These are phyloP conservation scores for Muntiacus reevesi DNA, from an alignment of 2,113 vertebrate species.

Conservation along the genomic window DNA sequence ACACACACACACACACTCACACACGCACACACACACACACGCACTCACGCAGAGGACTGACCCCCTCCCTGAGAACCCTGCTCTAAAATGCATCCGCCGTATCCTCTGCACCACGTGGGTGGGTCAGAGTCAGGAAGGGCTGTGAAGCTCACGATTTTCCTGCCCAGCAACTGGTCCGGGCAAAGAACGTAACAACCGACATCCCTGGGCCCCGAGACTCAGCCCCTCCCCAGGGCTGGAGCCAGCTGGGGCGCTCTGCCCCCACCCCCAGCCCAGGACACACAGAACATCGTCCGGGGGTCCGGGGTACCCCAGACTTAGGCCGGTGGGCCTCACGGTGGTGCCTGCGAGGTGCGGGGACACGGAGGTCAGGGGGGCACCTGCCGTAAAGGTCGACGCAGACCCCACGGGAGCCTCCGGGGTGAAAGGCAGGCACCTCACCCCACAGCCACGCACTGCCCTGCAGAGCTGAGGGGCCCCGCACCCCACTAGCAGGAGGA, in stretches of 20 bases:
- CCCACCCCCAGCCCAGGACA: not conserved
- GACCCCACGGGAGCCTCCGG: accelerated
- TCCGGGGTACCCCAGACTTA: not conserved
- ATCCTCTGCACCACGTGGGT: not conserved
- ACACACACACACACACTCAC: too few relatives aligned
- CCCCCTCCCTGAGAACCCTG: not conserved
- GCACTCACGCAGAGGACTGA: not conserved
- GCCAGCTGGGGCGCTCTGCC: not conserved
- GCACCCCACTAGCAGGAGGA: not conserved
- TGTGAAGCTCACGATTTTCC: accelerated
- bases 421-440: not conserved
- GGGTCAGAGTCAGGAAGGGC: not conserved
- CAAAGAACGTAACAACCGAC: accelerated
- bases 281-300: not conserved
- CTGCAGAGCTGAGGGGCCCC: accelerated
- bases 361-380: not conserved
- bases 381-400: not conserved
- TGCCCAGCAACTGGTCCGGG: not conserved
- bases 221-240: not conserved
- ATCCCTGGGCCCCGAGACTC: not conserved
- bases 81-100: accelerated
- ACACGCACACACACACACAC: too few relatives aligned
- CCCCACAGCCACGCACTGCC: not conserved
- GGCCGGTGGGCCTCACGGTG: not conserved
- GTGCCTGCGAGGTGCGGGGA: accelerated